These are phyloP conservation scores for Montifringilla adamsi DNA, from an alignment of 2,113 vertebrate genomes.

Conservation along the genomic window DNA sequence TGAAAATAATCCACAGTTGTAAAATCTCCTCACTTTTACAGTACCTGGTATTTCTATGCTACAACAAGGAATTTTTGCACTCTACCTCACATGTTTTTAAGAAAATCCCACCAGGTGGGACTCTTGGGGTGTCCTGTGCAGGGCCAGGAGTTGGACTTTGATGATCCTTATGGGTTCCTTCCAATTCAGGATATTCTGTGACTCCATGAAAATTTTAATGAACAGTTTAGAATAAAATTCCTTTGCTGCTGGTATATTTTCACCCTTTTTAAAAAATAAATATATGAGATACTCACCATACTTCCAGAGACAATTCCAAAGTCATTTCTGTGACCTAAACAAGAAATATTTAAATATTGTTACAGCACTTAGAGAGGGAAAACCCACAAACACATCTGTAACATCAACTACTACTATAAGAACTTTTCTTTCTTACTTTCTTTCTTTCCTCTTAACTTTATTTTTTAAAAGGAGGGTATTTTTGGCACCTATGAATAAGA, in stretches of 20 bases:
- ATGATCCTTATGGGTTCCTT: neutral
- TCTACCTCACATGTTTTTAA: neutral
- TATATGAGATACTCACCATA: conserved; percentile 81
- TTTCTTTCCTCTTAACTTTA: neutral
- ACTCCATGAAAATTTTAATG: neutral
- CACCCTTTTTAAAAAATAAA: neutral
- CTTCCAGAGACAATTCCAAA: conserved; percentile 88
- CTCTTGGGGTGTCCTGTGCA: neutral
- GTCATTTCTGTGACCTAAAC: conserved; percentile 88
- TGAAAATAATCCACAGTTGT: neutral
- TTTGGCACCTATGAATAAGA: neutral
- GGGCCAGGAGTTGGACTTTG: neutral
- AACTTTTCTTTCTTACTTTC: neutral
- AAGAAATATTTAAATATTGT: neutral
- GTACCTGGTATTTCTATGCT: neutral
- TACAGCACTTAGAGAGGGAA: neutral
- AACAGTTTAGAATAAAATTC: neutral
- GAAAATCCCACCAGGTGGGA: neutral
- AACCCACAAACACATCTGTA: neutral
- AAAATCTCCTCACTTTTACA: neutral
- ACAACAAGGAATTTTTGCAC: neutral
- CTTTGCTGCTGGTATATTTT: neutral
- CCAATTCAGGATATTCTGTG: neutral
- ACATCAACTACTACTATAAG: neutral
- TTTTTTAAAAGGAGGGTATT: neutral